These are phyloP conservation scores for Elymnias hypermnestra DNA, from an alignment of 1,140 invertebrate species.

Conservation along the genomic window DNA sequence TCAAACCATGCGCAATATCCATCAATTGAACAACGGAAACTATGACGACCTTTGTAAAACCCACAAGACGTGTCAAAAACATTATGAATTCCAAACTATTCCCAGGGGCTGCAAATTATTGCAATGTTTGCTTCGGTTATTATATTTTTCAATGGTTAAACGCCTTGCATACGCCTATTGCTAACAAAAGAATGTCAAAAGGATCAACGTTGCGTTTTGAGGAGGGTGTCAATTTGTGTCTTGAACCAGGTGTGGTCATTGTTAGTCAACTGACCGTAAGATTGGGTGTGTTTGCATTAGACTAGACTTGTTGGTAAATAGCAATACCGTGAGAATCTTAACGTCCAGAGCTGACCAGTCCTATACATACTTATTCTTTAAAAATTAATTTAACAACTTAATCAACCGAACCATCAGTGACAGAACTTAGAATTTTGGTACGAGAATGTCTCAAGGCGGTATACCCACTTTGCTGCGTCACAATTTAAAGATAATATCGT, in stretches of 20 bases:
- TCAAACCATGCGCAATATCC: conserved; percentile 38
- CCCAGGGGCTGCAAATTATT: conserved; percentile 61
- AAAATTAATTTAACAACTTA: conserved; percentile 42
- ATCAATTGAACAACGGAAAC: conserved; percentile 36
- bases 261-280: conserved; percentile 63
- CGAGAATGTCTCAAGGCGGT: conserved; percentile 31
- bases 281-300: conserved; percentile 47
- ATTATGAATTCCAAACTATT: conserved; percentile 41
- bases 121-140: conserved; percentile 61
- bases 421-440: conserved; percentile 26
- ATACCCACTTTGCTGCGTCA: conserved; percentile 44
- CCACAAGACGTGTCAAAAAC: conserved; percentile 59
- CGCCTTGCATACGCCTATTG: conserved; percentile 50
- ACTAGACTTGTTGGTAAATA: conserved; percentile 18
- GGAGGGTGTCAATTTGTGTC: conserved; percentile 55
- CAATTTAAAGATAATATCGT: conserved; percentile 63
- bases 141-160: conserved; percentile 41
- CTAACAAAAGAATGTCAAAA: conserved; percentile 52
- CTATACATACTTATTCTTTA: background rate
- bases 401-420: conserved; percentile 48
- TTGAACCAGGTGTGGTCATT: conserved; percentile 57
- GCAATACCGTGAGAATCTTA: conserved; percentile 16
- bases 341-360: too few species aligned
- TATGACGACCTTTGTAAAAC: conserved; percentile 30
- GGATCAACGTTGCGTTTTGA: conserved; percentile 43